Conservation (phyloP, 64 coral and sea anemone species). For the Actinia tenebrosa region DNA sequence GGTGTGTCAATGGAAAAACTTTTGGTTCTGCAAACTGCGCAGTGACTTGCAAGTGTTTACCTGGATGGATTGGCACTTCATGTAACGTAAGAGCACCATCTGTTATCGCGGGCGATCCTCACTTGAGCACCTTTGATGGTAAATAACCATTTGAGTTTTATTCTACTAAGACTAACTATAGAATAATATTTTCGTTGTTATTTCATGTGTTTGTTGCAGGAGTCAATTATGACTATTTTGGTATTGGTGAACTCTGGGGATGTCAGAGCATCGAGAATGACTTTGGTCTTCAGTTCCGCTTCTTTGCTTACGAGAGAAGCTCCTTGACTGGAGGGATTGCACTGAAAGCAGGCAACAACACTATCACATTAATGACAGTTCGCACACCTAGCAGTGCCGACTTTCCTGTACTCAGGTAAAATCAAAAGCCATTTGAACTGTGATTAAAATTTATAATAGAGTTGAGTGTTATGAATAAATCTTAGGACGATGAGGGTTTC, state of each 20-base stretch:
- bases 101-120: constrained; percentile 47
- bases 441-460: no score
- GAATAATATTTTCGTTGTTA: no score
- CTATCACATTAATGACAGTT: no score
- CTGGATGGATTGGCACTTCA: constrained; percentile 42
- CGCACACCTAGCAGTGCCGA: no score
- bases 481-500: no score
- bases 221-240: constrained; percentile 31
- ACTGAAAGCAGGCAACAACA: no score
- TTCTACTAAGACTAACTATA: no score
- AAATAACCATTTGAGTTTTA: neutral
- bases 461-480: no score
- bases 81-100: constrained; percentile 35
- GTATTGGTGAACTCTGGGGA: constrained; percentile 40
- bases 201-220: neutral
- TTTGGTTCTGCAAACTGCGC: neutral
- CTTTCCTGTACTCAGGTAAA: no score
- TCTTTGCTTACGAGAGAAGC: constrained; percentile 52
- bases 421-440: no score
- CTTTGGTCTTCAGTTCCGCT: constrained; percentile 66
- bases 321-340: constrained; percentile 60
- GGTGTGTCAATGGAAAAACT: no score
- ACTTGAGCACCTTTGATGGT: constrained; percentile 62
- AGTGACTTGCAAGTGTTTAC: neutral
- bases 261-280: constrained; percentile 51